These are phyloP conservation scores for Diarsia mendica DNA, from an alignment of 2,888 invertebrate genomes.

Conservation along the genomic window DNA sequence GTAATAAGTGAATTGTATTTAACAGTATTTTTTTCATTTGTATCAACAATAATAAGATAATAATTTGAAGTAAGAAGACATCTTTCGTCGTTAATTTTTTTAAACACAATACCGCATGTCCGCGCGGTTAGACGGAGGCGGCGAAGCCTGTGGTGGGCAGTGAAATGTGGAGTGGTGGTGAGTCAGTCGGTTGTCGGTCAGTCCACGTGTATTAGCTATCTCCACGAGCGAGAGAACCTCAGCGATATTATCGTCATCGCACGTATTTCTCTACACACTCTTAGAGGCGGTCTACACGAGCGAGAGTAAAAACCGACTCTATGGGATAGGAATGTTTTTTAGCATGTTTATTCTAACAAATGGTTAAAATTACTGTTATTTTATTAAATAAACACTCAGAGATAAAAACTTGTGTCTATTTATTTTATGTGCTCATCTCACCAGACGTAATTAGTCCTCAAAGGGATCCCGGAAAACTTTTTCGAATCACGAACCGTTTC, in stretches of 20 bases:
- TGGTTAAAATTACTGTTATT: not conserved
- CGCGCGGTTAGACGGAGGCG: not conserved
- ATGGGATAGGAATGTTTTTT: not conserved
- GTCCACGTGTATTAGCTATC: no score
- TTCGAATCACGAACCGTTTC: slow-evolving; percentile 18
- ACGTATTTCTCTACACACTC: no score
- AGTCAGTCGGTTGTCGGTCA: no score
- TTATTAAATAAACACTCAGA: slow-evolving; percentile 17
- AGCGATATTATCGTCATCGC: no score
- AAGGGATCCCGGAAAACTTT: slow-evolving; percentile 38
- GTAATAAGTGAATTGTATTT: no score
- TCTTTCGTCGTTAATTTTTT: no score
- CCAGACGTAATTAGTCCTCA: slow-evolving; percentile 46
- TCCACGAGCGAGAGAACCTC: no score
- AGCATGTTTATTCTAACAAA: not conserved
- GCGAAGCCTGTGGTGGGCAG: not conserved
- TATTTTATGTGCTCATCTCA: slow-evolving; percentile 33
- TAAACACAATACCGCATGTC: not conserved
- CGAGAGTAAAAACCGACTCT: not conserved
- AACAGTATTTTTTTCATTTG: no score
- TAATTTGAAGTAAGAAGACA: no score
- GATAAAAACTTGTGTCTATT: slow-evolving; percentile 29
- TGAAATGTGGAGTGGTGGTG: no score
- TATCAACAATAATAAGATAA: no score
- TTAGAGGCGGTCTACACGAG: no score